These are phyloP conservation scores for Hemibagrus wyckioides DNA, from an alignment of 2,113 vertebrate species.

Conservation along the genomic window DNA sequence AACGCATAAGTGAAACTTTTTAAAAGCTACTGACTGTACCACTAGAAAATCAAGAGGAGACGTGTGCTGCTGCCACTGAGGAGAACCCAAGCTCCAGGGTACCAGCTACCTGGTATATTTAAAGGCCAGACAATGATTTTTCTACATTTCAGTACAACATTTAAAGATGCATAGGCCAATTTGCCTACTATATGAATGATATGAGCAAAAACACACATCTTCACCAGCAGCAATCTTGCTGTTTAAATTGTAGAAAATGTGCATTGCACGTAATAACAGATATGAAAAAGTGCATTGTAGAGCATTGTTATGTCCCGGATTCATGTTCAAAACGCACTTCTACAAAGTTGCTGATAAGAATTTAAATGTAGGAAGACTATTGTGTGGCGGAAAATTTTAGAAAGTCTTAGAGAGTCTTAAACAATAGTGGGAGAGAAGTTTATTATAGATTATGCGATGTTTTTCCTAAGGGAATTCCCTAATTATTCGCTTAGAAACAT, in stretches of 20 bases:
- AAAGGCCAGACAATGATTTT: slow-evolving; percentile 47
- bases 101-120: slow-evolving; percentile 22
- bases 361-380: neutral
- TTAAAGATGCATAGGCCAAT: slow-evolving; percentile 35
- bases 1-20: slow-evolving; percentile 26
- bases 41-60: slow-evolving; percentile 51
- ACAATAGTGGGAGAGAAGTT: neutral
- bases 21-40: slow-evolving; percentile 57
- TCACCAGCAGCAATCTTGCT: slow-evolving; percentile 68
- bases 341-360: neutral
- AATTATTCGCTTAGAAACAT: neutral
- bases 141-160: slow-evolving; percentile 37
- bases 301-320: neutral
- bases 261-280: neutral
- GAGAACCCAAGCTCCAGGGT: slow-evolving; percentile 36
- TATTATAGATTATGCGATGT: slow-evolving; percentile 2
- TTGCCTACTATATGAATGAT: slow-evolving; percentile 28
- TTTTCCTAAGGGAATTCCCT: neutral
- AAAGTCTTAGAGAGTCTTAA: neutral
- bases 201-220: slow-evolving; percentile 50
- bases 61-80: slow-evolving; percentile 59
- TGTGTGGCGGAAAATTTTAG: neutral
- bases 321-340: slow-evolving; percentile 24
- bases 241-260: slow-evolving; percentile 46
- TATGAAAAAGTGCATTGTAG: neutral